These are phyloP conservation scores for Epinotia demarniana DNA, from an alignment of 2,888 invertebrate genomes.

Conservation along the genomic window DNA sequence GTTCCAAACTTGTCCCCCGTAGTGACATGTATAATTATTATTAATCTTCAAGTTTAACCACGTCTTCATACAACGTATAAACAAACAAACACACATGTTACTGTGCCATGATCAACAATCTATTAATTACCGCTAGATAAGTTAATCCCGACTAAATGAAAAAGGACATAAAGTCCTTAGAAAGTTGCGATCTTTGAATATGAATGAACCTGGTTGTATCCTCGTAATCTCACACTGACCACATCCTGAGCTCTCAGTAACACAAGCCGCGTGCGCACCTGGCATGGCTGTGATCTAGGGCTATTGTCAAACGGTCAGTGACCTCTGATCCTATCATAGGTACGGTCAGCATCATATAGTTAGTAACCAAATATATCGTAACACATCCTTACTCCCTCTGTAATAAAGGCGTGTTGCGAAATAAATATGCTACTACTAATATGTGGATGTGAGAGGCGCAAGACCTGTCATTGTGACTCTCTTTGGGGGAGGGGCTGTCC, in stretches of 20 bases:
- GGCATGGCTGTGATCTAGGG: constrained; percentile 33
- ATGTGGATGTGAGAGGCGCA: too few relatives aligned
- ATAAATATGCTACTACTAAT: too few relatives aligned
- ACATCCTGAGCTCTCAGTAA: constrained; percentile 42
- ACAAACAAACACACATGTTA: constrained; percentile 1
- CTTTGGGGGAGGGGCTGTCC: too few relatives aligned
- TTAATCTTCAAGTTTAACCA: too few relatives aligned
- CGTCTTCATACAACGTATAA: constrained; percentile 11
- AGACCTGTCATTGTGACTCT: too few relatives aligned
- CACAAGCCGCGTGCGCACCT: constrained; percentile 41
- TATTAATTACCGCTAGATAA: background rate
- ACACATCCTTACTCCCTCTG: too few relatives aligned
- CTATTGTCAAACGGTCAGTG: constrained; percentile 41
- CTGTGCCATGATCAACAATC: background rate
- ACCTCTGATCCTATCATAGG: constrained; percentile 2
- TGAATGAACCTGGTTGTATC: background rate
- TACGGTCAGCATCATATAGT: too few relatives aligned
- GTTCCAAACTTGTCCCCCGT: too few relatives aligned
- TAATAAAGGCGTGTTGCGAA: too few relatives aligned
- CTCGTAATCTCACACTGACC: constrained; percentile 41
- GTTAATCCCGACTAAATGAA: background rate
- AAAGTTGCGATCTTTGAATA: background rate
- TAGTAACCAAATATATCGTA: too few relatives aligned
- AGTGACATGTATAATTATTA: too few relatives aligned
- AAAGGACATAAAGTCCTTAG: background rate